Base-by-base conservation (phyloP, 2,113 vertebrate species). In the Pithys albifrons region DNA sequence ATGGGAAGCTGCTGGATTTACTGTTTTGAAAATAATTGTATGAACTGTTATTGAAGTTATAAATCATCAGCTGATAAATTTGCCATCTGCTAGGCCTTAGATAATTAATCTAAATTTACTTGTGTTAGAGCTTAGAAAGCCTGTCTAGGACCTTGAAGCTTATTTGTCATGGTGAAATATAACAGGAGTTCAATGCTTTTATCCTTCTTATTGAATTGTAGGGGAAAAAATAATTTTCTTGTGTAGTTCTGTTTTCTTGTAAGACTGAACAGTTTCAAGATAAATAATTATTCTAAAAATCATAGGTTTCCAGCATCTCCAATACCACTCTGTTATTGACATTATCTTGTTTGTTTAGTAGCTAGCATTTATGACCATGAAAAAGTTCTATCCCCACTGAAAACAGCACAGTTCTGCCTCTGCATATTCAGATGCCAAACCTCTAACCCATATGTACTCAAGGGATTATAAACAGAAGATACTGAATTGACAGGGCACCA, bases 81-180 rank as follows among this genome's bases (percentile, higher is more conserved):
- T 81, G 24, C 41, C n/a, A 6, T 86, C 66, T 93, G 48, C 76
- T 59, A 67, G 55, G 43, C 52, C 35, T 84, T 58, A 57, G 89
- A 64, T 59, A 95, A 84, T 93, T 23, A 61, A 80, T 91, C 72
- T 91, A 48, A 87, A 84, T 91, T 89, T 74, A 29, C 16, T 59
- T 49, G 24, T 52, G 16, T 49, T 72, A 22, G 65, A 91, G 70
- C 3, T 4, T 0, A 69, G 73, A 65, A 89, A 69, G 48, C 45
- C 23, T 41, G 12, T 45, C 48, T 65, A 72, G 70, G 76, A 46
- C 39, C 11, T 52, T 14, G 31, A 24, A 28, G 65, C n/a, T 92
- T 92, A 31, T 37, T 89, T 87, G 78, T 39, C 25, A 3, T 41
- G 33, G 37, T 54, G 46, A 80, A 88, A 62, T 73, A 43, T 9